A percentile compares a stretch with the other conserved stretches of the same genome.
These are phyloP conservation scores for Dendrolimus punctatus DNA, from an alignment of 1,140 invertebrate species.

Conservation along the genomic window DNA sequence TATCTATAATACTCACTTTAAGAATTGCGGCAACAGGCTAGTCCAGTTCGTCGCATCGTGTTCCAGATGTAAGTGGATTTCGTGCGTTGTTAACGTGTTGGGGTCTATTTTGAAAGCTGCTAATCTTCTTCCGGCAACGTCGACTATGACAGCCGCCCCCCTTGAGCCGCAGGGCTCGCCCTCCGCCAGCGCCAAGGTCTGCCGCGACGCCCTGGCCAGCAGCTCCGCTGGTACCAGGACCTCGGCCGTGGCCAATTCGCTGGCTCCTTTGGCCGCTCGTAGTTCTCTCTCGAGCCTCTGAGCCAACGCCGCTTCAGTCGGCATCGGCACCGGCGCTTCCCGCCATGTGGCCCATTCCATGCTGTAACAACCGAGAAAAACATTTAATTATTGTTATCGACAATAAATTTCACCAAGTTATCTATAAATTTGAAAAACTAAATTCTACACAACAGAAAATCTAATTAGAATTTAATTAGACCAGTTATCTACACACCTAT, in stretches of 20 bases:
- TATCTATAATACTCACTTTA: conserved; percentile 79
- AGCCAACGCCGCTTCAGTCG: conserved; percentile 72
- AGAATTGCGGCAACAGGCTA: conserved; percentile 85
- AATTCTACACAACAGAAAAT: too few species aligned
- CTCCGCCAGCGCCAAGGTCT: conserved; percentile 85
- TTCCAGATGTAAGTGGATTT: conserved; percentile 87
- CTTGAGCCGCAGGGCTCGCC: conserved; percentile 88
- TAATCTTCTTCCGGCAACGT: conserved; percentile 79
- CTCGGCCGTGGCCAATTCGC: conserved; percentile 84
- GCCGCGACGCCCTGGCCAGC: conserved; percentile 80
- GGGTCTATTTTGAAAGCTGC: conserved; percentile 86
- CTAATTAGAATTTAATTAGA: too few species aligned
- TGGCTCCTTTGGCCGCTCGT: conserved; percentile 80
- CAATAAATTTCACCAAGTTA: conserved; percentile 2
- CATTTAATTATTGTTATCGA: conserved; percentile 7
- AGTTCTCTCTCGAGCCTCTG: conserved; percentile 82
- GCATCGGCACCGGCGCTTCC: conserved; percentile 54
- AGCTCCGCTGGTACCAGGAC: conserved; percentile 86
- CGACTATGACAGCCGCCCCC: conserved; percentile 83
- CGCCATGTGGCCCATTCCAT: conserved; percentile 62
- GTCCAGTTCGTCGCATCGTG: conserved; percentile 88
- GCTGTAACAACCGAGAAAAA: conserved; percentile 48
- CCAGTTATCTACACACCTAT: too few species aligned
- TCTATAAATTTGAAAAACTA: too few species aligned
- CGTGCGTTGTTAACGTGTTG: conserved; percentile 87